phyloP scores from a whole-genome alignment of 2,113 vertebrate species.

The Scalopus aquaticus region DNA sequence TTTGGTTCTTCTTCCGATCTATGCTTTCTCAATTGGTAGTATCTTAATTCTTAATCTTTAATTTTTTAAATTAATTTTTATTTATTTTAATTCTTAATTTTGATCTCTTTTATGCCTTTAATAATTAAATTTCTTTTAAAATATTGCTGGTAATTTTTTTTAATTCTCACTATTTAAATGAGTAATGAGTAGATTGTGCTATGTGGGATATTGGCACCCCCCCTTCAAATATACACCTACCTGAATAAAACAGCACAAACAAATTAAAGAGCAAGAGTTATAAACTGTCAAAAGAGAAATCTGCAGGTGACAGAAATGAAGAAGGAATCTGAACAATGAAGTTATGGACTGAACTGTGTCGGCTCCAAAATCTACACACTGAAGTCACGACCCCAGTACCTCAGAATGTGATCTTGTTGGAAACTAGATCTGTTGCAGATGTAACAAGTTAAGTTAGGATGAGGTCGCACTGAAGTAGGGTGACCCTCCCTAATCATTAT shows the following conservation, averaged over 20 bases:
- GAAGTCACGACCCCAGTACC: background rate
- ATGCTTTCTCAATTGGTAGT: background rate
- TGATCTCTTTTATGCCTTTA: background rate
- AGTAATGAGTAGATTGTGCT: no score
- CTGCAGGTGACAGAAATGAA: background rate
- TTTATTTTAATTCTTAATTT: no score
- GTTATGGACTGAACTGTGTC: background rate
- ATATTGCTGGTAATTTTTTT: background rate
- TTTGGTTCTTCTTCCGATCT: background rate
- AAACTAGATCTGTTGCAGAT: background rate
- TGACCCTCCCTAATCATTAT: background rate
- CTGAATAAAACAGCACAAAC: background rate
- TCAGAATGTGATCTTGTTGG: background rate
- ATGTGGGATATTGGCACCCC: background rate
- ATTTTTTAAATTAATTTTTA: no score
- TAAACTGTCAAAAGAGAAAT: background rate
- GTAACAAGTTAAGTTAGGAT: background rate
- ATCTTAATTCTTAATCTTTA: background rate
- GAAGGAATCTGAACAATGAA: background rate
- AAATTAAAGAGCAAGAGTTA: background rate
- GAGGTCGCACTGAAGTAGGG: background rate
- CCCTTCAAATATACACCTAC: background rate
- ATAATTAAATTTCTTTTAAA: slow-evolving; percentile 24
- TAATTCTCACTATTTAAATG: slow-evolving; percentile 12
- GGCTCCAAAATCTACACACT: background rate